Conservation (phyloP, 2,797 vertebrate species). For the Melanogrammus aeglefinus region DNA sequence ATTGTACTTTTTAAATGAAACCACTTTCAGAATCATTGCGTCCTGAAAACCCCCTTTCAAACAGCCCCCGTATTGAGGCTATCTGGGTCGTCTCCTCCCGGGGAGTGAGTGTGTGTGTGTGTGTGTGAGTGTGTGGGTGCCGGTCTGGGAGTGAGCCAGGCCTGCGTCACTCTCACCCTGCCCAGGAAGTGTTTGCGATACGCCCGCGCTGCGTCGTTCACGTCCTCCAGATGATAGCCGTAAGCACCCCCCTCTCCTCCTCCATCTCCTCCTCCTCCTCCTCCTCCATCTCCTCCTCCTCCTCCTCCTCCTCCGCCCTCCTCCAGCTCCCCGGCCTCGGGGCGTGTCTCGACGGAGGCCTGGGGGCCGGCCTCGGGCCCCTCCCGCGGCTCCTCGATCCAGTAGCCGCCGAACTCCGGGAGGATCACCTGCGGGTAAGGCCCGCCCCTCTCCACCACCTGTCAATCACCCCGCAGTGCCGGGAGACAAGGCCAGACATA, state of each 20-base stretch:
- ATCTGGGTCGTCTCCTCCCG: too few relatives aligned
- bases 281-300: slow-evolving; percentile 4
- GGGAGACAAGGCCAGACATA: background rate
- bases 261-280: slow-evolving; percentile 19
- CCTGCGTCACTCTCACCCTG: slow-evolving; percentile 75
- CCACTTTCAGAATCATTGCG: background rate
- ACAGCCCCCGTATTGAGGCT: background rate
- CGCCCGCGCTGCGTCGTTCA: slow-evolving; percentile 77
- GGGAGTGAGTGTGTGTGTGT: too few relatives aligned
- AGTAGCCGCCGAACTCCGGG: slow-evolving; percentile 91
- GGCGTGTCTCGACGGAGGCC: slow-evolving; percentile 32
- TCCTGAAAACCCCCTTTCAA: background rate
- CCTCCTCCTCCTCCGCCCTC: background rate
- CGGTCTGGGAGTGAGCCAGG: background rate
- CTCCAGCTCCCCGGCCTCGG: slow-evolving; percentile 9
- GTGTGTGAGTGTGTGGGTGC: too few relatives aligned
- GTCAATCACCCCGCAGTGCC: slow-evolving; percentile 22
- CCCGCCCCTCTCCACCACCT: slow-evolving; percentile 84
- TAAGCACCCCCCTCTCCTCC: slow-evolving; percentile 42
- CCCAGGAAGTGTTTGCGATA: slow-evolving; percentile 91
- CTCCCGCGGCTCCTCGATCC: slow-evolving; percentile 82
- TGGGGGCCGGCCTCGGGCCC: slow-evolving; percentile 28
- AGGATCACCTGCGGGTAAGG: slow-evolving; percentile 89
- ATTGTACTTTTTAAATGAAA: background rate
- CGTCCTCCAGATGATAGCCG: slow-evolving; percentile 72